A percentile compares a stretch with the other conserved stretches of the same genome.
phyloP scores from a whole-genome alignment of 2,888 invertebrate genomes.

The Alsophila aescularia region DNA sequence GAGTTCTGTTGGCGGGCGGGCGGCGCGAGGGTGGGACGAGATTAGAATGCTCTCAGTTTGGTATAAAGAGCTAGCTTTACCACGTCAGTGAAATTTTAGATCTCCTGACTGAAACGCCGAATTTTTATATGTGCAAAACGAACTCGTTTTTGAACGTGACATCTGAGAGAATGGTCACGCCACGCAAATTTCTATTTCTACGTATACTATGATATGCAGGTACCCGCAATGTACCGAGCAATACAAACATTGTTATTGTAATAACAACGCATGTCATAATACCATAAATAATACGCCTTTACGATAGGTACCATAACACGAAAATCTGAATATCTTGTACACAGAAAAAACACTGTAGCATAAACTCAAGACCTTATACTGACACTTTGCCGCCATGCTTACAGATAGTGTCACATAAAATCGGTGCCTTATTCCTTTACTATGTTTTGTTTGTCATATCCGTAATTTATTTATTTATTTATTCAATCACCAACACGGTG shows the following conservation, averaged over 20 bases:
- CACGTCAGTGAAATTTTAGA: conserved; percentile 1
- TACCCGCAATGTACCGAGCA: neutral
- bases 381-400: conserved; percentile 3
- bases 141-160: conserved; percentile 6
- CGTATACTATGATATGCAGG: neutral
- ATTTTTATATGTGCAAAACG: no score
- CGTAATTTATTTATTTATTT: no score
- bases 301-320: conserved; percentile 5
- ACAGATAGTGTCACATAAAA: conserved; percentile 9
- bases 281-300: conserved; percentile 5
- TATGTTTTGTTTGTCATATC: conserved; percentile 14
- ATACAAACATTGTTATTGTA: conserved; percentile 4
- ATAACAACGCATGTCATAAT: conserved; percentile 3
- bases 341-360: conserved; percentile 1
- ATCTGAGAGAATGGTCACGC: neutral
- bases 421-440: conserved; percentile 12
- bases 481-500: no score
- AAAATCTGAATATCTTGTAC: conserved; percentile 10
- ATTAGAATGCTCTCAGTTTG: conserved; percentile 6
- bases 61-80: conserved; percentile 18
- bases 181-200: neutral
- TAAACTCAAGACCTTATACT: conserved; percentile 10
- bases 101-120: conserved; percentile 3
- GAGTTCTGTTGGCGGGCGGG: conserved; percentile 14
- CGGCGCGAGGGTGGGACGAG: conserved; percentile 5